Conservation (phyloP, 1,140 invertebrate genomes). For the Drosophila cardini region DNA sequence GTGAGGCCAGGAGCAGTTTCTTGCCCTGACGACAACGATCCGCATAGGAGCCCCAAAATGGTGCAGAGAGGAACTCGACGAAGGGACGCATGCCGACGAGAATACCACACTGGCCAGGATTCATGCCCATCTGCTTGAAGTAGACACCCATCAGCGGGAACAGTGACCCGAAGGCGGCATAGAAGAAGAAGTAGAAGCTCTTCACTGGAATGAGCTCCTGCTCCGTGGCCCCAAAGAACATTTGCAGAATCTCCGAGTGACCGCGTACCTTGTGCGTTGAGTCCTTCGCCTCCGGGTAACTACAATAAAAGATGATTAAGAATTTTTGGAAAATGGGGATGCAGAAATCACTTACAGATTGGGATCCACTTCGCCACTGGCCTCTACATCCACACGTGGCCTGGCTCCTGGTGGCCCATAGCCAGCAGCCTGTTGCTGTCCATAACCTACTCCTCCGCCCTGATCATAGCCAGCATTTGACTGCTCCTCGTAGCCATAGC, state of each 20-base stretch:
- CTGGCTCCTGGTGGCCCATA: slow-evolving; percentile 82
- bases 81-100: slow-evolving; percentile 97
- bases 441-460: slow-evolving; percentile 49
- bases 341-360: slow-evolving; percentile 85
- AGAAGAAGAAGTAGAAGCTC: slow-evolving; percentile 99
- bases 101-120: slow-evolving; percentile 96
- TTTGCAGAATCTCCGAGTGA: slow-evolving; percentile 92
- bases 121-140: slow-evolving; percentile 99
- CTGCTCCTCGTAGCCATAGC: slow-evolving; percentile 70
- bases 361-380: slow-evolving; percentile 91
- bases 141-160: slow-evolving; percentile 99
- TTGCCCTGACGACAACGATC: slow-evolving; percentile 96
- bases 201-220: slow-evolving; percentile 96
- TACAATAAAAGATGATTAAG: slow-evolving; percentile 28
- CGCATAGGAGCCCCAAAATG: slow-evolving; percentile 98
- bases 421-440: slow-evolving; percentile 52
- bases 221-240: slow-evolving; percentile 92
- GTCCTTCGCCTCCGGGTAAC: slow-evolving; percentile 93
- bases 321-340: no score
- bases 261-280: slow-evolving; percentile 95
- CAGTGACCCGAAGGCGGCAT: slow-evolving; percentile 98
- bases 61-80: slow-evolving; percentile 98
- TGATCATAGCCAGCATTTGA: slow-evolving; percentile 67
- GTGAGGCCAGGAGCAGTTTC: slow-evolving; percentile 93
- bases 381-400: slow-evolving; percentile 90